Percentiles rank a stretch among this genome's conserved stretches.
Conservation (phyloP, 2,797 vertebrate genomes). For the Denticeps clupeoides region DNA sequence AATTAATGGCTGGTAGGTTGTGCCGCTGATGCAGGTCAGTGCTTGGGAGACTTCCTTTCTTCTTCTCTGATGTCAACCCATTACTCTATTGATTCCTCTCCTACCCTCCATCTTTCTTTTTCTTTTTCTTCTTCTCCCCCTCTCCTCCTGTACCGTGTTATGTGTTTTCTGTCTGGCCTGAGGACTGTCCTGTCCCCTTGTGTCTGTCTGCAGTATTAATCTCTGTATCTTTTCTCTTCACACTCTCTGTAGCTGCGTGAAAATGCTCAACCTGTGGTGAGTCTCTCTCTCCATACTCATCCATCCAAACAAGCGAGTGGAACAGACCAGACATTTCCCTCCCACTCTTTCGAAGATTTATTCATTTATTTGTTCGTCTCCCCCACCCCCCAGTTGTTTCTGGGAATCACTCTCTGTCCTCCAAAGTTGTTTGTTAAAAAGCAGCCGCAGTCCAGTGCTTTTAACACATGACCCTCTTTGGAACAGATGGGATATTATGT, state of each 20-base stretch:
- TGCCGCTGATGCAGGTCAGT: too few species aligned
- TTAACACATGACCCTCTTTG: too few species aligned
- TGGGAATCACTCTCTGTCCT: too few species aligned
- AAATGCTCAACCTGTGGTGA: constrained; percentile 99
- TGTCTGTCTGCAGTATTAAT: constrained; percentile 95
- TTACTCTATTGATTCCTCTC: not conserved
- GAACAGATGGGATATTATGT: too few species aligned
- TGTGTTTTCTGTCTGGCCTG: constrained; percentile 52
- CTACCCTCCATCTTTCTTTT: not conserved
- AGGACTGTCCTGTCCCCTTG: constrained; percentile 64
- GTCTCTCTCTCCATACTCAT: constrained; percentile 90
- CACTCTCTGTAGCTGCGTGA: constrained; percentile 99
- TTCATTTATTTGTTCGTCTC: too few species aligned
- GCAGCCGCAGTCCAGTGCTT: too few species aligned
- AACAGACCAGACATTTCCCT: too few species aligned
- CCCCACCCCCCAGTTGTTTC: too few species aligned
- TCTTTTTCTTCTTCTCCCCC: not conserved
- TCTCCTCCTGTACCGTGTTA: constrained; percentile 1
- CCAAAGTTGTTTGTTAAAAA: too few species aligned
- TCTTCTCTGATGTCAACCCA: not conserved
- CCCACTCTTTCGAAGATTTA: too few species aligned
- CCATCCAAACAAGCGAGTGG: too few species aligned
- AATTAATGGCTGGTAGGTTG: too few species aligned
- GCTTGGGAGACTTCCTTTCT: not conserved
- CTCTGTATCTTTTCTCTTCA: constrained; percentile 83